These are phyloP conservation scores for Prosopocoilus inquinatus DNA, from an alignment of 2,888 invertebrate species.

Conservation along the genomic window DNA sequence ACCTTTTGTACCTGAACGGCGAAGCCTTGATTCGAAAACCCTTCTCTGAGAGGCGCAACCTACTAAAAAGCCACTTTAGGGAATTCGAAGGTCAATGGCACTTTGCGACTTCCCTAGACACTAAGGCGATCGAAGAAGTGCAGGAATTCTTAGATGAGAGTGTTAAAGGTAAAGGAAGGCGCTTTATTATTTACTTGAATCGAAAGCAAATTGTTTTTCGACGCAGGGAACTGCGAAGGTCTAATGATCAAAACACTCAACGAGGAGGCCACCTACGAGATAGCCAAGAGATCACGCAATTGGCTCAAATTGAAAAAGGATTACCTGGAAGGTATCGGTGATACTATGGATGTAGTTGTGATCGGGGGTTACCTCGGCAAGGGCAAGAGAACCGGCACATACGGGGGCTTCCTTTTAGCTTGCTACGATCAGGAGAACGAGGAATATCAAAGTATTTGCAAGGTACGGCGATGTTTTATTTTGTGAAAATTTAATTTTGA, in stretches of 20 bases:
- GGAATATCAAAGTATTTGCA: conserved; percentile 90
- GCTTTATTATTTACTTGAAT: conserved; percentile 2
- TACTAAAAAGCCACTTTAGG: conserved; percentile 70
- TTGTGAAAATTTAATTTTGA: no score
- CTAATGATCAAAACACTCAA: conserved; percentile 96
- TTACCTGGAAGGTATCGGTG: conserved; percentile 94
- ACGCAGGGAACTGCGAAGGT: conserved; percentile 91
- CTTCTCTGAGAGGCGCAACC: conserved; percentile 69
- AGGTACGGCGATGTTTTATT: no score
- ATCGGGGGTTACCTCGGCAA: conserved; percentile 92
- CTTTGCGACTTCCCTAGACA: conserved; percentile 83
- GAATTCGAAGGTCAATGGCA: conserved; percentile 79
- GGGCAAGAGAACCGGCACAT: conserved; percentile 89
- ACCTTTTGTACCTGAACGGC: conserved; percentile 90
- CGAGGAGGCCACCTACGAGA: conserved; percentile 91
- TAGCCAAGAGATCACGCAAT: conserved; percentile 89
- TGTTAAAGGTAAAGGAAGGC: conserved; percentile 65
- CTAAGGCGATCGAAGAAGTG: conserved; percentile 84
- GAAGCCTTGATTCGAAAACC: conserved; percentile 76
- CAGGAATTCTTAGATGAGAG: conserved; percentile 92
- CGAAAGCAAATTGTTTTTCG: neutral
- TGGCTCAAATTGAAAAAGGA: conserved; percentile 98
- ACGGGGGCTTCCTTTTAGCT: conserved; percentile 93
- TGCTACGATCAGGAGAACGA: conserved; percentile 89
- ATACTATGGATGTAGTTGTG: conserved; percentile 93